Percentiles rank a stretch among this genome's conserved stretches.
These are phyloP conservation scores for Trichopoda pennipes DNA, from an alignment of 2,888 invertebrate genomes.

Conservation along the genomic window DNA sequence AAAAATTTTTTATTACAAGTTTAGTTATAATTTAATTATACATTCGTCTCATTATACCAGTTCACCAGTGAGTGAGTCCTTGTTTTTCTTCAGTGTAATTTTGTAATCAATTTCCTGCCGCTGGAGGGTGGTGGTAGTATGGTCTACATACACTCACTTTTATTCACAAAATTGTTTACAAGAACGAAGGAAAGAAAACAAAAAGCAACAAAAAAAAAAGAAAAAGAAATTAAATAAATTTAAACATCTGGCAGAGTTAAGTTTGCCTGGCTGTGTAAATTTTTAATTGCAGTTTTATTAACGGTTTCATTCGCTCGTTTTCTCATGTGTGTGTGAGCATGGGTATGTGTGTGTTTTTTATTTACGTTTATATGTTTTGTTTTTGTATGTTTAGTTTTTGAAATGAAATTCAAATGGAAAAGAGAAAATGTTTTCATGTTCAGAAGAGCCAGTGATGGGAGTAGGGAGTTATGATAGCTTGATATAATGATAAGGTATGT, in stretches of 20 bases:
- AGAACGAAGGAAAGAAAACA: too few relatives aligned
- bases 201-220: background rate
- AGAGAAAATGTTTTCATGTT: too few relatives aligned
- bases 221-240: background rate
- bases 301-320: slow-evolving; percentile 18
- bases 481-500: slow-evolving; percentile 13
- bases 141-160: too few relatives aligned
- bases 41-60: too few relatives aligned
- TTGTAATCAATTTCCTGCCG: too few relatives aligned
- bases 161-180: background rate
- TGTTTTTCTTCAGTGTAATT: too few relatives aligned
- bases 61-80: too few relatives aligned
- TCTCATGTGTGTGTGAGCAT: background rate
- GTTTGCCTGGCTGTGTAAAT: slow-evolving; percentile 50
- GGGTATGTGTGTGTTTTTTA: background rate
- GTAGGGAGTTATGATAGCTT: background rate
- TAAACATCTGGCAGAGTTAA: slow-evolving; percentile 41
- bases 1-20: too few relatives aligned
- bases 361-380: too few relatives aligned
- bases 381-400: background rate
- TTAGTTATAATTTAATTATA: too few relatives aligned
- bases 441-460: too few relatives aligned
- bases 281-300: slow-evolving; percentile 63
- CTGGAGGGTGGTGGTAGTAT: too few relatives aligned
- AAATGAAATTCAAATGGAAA: slow-evolving; percentile 41